Base-by-base conservation (phyloP, 2,888 invertebrate species). In the Gerris lacustris region DNA sequence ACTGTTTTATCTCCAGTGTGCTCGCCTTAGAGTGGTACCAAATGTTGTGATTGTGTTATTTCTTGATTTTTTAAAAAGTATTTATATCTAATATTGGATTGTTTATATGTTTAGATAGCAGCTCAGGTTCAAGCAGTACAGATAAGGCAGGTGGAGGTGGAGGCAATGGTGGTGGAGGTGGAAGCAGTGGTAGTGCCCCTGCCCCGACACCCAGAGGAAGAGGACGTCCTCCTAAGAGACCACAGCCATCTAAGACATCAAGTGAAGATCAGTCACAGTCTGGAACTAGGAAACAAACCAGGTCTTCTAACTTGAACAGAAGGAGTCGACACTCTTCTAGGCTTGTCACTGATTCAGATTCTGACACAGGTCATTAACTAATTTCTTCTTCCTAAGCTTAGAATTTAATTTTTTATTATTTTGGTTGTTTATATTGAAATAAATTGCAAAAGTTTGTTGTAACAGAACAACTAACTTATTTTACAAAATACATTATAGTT, bases 241-340 rank as follows among this genome's bases (percentile, higher is more conserved):
- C 63, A 6, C 71, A 72, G 47, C 64, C 66, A 6, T 62, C 44
- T 55, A 71, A 64, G 68, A 55, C 69, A 9, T 45, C 67, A 76
- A 82, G 15, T 11, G 55, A 55, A 55, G 55, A 55, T 5, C 9
- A 82, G 77, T 31, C 31, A 31, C 31, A 31, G 31, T 31, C 31
- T 31, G 84, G 87, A 0, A 82, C 74, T 7, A 67, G 89, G 31
- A 90, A 90, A 77, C 79, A 87, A 44, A 90, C 90, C 0, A 82
- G 90, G 9, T 89, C 89, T 0, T 82, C 88, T 0, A 88, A 87
- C 67, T 87, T 88, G 6, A 81, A 89, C 6, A 72, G 76, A 63
- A 11, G 64, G 11, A 79, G 79, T 71, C 78, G 77, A 71, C 78
- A 78, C 70, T 66, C 76, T n/a, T 76, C 77, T 4, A 70, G 75